Base-by-base conservation (phyloP, 2,888 invertebrate genomes). In the Plagodis dolabraria region DNA sequence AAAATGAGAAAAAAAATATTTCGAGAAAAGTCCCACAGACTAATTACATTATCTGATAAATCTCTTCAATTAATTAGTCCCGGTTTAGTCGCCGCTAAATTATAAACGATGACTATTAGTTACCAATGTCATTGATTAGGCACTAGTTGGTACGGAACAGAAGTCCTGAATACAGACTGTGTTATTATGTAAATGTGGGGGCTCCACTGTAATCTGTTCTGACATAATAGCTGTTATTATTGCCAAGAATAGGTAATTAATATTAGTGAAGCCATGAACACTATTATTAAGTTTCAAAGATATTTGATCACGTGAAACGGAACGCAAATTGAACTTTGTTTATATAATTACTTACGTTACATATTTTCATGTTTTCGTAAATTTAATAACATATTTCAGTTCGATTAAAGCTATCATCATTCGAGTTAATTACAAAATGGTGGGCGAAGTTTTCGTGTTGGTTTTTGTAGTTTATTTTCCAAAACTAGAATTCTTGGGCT, bases 181-280 rank as follows among this genome's bases (percentile, higher is more conserved):
- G 50, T 54, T 33, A 59, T 59, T 59, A 59, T 59, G 59, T 47
- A 54, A 59, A 59, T 54, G 46, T 42, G 0, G 6, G 45, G 22
- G 53, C 47, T 49, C 47, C 10, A 46, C 38, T 40, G 45, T 56
- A 56, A 56, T 60, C 52, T 53, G 46, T 35, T 45, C 34, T 22
- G 48, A 53, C 52, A 53, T 55, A 60, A 60, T 60, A 48, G 48
- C 52, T 49, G 46, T 49, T 45, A 60, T 60, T 56, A 56, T 38
- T 9, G 11, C 12, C 12, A 56, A 60, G 56, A 60, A 56, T 43
- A n/a, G 34, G 45, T 56, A 53, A 56, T 60, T 60, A 56, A 54
- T 59, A 45, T 33, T 5, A 46, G 8, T 35, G 5, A 42, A 50
- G 33, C 33, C n/a, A 50, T 43, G 11, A 54, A 54, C 22, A 54